phyloP scores from a whole-genome alignment of 2,113 vertebrate genomes.

The Cottus gobio region DNA sequence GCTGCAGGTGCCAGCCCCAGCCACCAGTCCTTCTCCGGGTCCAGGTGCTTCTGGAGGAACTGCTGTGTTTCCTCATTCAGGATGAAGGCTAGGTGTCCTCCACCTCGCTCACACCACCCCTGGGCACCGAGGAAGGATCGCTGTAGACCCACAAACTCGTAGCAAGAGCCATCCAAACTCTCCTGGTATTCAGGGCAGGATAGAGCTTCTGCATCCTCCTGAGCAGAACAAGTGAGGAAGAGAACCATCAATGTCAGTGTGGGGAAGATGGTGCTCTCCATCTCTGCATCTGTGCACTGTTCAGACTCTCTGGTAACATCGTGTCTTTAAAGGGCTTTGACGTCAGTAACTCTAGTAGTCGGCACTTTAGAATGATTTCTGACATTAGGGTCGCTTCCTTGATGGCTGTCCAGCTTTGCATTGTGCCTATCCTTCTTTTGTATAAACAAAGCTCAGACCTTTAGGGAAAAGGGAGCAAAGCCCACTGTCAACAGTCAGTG shows the following conservation, averaged over 20 bases:
- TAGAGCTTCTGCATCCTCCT: constrained; percentile 47
- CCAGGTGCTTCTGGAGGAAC: constrained; percentile 89
- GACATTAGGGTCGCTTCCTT: constrained; percentile 41
- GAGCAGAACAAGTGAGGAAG: constrained; percentile 55
- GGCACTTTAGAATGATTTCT: constrained; percentile 23
- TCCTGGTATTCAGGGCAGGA: constrained; percentile 86
- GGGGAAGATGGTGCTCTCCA: constrained; percentile 47
- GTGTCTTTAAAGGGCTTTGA: constrained; percentile 64
- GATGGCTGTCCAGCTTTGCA: constrained; percentile 70
- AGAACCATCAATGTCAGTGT: constrained; percentile 62
- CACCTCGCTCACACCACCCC: constrained; percentile 91
- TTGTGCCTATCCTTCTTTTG: constrained; percentile 55
- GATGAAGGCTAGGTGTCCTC: constrained; percentile 92
- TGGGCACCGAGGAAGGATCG: constrained; percentile 85
- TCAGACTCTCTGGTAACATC: constrained; percentile 17
- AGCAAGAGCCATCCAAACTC: constrained; percentile 89
- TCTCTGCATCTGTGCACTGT: constrained; percentile 60
- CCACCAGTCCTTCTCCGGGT: constrained; percentile 90
- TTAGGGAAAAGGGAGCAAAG: constrained; percentile 63
- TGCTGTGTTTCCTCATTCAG: constrained; percentile 88
- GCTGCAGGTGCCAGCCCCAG: constrained; percentile 86
- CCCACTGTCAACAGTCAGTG: constrained; percentile 68
- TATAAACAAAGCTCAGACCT: constrained; percentile 59
- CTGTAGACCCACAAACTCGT: constrained; percentile 87
- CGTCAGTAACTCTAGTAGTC: constrained; percentile 44